Evolutionary conservation across 2,113 vertebrate genomes (phyloP), one percentile per base, ranked within the genome.

Genomic region (Toxotes chatareus): DNA sequence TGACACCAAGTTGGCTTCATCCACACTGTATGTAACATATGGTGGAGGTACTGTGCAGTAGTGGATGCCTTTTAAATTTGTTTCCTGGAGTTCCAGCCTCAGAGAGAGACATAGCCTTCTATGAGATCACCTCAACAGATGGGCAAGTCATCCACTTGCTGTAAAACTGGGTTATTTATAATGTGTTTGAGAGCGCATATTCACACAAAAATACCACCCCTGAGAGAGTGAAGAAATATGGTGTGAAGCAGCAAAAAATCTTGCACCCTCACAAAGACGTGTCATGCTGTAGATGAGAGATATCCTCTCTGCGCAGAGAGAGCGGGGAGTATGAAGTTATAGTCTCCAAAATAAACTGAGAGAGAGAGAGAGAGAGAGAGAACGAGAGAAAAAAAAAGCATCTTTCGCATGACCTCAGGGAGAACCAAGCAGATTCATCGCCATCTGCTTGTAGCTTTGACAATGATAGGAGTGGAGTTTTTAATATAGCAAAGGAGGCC

Each of bases 161-260:
- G 84, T 83, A 82, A 27, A 89, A 85, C 76, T 38, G 84, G 83
- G 86, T 89, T 95, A 95, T 95, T 95, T 94, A 92, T 95, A 93
- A 92, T 63, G 84, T 85, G 84, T 89, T 78, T 74, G 76, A 92
- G 91, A 87, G 76, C 7, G 75, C 83, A 88, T 59, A 86, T 86
- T 91, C 88, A 88, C 89, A 89, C 86, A 84, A 62, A 93, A 92
- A 85, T 76, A 79, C 73, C 90, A 88, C 82, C 86, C 62, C 73
- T 42, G 69, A 74, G 72, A 89, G 78, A 82, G 89, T 31, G 79
- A 82, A 68, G 86, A 87, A 89, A 88, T 77, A 70, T 86, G 86
- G 88, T 90, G 89, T 76, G 86, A 93, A 91, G 86, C 40, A 56
- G 63, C 55, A 73, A 80, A 76, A 79, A 86, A 82, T 55, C 51